Evolutionary conservation across 2,888 invertebrate species (phyloP).

Genomic region (Kuschelorhynchus macadamiae): DNA sequence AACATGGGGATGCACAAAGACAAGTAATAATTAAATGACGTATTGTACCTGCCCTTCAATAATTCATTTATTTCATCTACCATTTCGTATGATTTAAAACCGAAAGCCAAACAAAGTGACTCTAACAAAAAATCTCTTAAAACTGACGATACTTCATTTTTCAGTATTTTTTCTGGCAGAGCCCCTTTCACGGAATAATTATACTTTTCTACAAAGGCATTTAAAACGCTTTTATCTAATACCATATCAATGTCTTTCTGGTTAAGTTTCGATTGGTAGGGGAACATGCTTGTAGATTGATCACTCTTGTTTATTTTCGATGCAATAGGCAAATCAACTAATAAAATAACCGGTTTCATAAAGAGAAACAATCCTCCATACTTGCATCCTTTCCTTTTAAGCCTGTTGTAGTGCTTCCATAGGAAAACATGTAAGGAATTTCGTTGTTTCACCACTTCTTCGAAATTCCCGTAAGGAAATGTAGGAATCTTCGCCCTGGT

Average conservation of each 20-base stretch:
- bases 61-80: slow-evolving; percentile 39
- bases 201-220: slow-evolving; percentile 40
- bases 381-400: slow-evolving; percentile 52
- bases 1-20: slow-evolving; percentile 42
- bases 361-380: slow-evolving; percentile 57
- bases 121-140: slow-evolving; percentile 42
- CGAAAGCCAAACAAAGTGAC: slow-evolving; percentile 45
- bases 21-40: slow-evolving; percentile 44
- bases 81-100: slow-evolving; percentile 43
- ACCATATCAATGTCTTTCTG: slow-evolving; percentile 27
- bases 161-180: slow-evolving; percentile 28
- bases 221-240: slow-evolving; percentile 21
- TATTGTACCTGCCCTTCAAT: slow-evolving; percentile 31
- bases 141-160: slow-evolving; percentile 17
- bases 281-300: slow-evolving; percentile 12
- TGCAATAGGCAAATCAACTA: slow-evolving; percentile 44
- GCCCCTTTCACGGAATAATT: slow-evolving; percentile 27
- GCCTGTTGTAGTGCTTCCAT: slow-evolving; percentile 56
- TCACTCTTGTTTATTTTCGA: slow-evolving; percentile 18
- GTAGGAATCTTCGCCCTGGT: slow-evolving; percentile 45
- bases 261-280: slow-evolving; percentile 14
- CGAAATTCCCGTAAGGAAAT: slow-evolving; percentile 56
- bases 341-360: slow-evolving; percentile 52
- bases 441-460: slow-evolving; percentile 50
- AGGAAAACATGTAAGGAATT: slow-evolving; percentile 52